Evolutionary conservation across 2,797 vertebrate species (phyloP), one percentile per base, ranked within the genome.

Genomic region (Zenarchopterus dispar): DNA sequence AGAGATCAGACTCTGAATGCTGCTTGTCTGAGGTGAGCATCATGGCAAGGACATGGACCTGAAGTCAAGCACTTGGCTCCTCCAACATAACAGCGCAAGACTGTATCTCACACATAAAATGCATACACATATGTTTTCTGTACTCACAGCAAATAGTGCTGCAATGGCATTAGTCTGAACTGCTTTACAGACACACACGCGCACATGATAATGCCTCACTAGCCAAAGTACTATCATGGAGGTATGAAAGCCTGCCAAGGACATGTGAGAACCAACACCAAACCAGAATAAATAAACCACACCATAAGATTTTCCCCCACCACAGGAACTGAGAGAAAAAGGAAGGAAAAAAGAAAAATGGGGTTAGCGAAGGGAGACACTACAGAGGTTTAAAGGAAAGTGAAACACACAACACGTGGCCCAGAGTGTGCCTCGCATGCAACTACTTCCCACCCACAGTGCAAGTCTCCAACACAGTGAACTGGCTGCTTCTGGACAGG

Each of bases 271-370:
- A 86, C 82, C 83, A 80, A 91, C 87, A 89, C 80, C 71, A 84
- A 80, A 91, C 82, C 89, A 91, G 88, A 91, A 90, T 85, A 92
- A 91, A 92, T 89, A 89, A 90, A 92, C 86, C 84, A 17, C 88
- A 77, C 80, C 44, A 75, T 88, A 90, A 82, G 82, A 84, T 90
- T 91, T 91, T 89, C 89, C 88, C 67, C 75, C 76, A 50, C 74
- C 55, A 55, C 84, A 84, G 75, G 70, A 74, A 79, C 72, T 63
- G 39, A 18, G 67, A 79, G 56, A 78, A 76, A 66, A 66, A 41
- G 53, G 60, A 63, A 47, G 67, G 60, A 41, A 77, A 84, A 73
- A 70, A 72, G 66, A 76, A 80, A 87, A 76, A 76, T 51, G 50
- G 70, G 81, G 77, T 71, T 84, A 83, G 79, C 10, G 19, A 67